Evolutionary conservation across 2,113 vertebrate species (phyloP), one percentile per base, ranked within the genome.

Genomic region (Planiliza haematocheilus): DNA sequence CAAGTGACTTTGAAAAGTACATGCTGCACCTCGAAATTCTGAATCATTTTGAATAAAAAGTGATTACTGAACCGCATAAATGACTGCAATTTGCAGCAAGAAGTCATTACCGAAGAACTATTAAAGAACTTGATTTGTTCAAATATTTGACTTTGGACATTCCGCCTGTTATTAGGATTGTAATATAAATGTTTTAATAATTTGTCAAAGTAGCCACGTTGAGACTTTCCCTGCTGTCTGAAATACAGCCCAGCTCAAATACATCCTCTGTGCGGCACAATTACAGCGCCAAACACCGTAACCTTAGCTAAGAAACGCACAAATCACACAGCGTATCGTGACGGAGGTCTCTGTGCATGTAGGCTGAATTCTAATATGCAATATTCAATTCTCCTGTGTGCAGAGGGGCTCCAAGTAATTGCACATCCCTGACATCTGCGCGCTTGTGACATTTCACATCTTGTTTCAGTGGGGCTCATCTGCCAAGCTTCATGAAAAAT

Each of bases 391-490:
- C 74, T 65, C n/a, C 53, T 48, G 45, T 59, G 63, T 61, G 39
- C 2, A 1, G 10, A 49, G 36, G 43, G 42, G 58, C 53, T 17
- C 5, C 34, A 52, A 68, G 66, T 74, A 83, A 82, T 58, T 70
- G 63, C 18, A 61, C 20, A 41, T 76, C 43, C 58, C 60, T 64
- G 57, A 79, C 75, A 83, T 85, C 45, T 82, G 74, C 70, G 53
- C 30, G 59, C 60, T 38, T 39, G 20, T 89, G 87, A 77, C 83
- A 83, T 79, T 84, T 88, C 63, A 78, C 70, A 63, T 70, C 39
- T 64, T 62, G 37, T 70, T 74, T 59, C 5, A 2, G 61, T 66
- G 46, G 16, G 49, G 53, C 53, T 77, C 77, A 41, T 76, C 75
- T 68, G 57, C 60, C 24, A 73, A 69, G 60, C 30, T 66, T 52